Evolutionary conservation across 1,140 invertebrate species (phyloP).

Genomic region (Potamilus streckersoni): DNA sequence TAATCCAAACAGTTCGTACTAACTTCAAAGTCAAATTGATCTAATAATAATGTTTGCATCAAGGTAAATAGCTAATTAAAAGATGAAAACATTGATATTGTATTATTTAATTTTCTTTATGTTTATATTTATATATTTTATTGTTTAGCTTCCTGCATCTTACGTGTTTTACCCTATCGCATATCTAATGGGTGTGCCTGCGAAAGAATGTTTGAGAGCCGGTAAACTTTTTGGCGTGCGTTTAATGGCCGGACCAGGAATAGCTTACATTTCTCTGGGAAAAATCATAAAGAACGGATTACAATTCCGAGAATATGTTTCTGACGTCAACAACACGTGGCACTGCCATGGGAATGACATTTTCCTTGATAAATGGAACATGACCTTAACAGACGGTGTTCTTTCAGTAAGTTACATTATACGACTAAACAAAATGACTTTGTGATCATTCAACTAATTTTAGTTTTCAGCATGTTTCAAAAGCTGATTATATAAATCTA

Average conservation of each 20-base stretch:
- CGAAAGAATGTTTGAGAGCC: conserved; percentile 22
- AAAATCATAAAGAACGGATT: conserved; percentile 23
- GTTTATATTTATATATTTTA: background rate
- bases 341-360: conserved; percentile 12
- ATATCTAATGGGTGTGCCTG: conserved; percentile 20
- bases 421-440: too few relatives aligned
- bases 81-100: background rate
- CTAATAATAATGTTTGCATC: too few relatives aligned
- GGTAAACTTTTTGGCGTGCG: conserved; percentile 23
- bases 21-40: too few relatives aligned
- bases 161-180: conserved; percentile 29
- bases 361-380: conserved; percentile 10
- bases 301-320: conserved; percentile 5
- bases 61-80: too few relatives aligned
- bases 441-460: too few relatives aligned
- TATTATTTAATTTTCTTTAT: background rate
- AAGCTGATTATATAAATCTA: too few relatives aligned
- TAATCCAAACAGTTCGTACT: too few relatives aligned
- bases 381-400: conserved; percentile 15
- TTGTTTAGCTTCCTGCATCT: conserved; percentile 17
- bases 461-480: too few relatives aligned
- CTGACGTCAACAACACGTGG: conserved; percentile 16
- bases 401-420: conserved; percentile 11
- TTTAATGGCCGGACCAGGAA: conserved; percentile 5
- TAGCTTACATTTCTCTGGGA: conserved; percentile 13